These are phyloP conservation scores for Trachops cirrhosus DNA, from an alignment of 2,797 vertebrate genomes.

Conservation along the genomic window DNA sequence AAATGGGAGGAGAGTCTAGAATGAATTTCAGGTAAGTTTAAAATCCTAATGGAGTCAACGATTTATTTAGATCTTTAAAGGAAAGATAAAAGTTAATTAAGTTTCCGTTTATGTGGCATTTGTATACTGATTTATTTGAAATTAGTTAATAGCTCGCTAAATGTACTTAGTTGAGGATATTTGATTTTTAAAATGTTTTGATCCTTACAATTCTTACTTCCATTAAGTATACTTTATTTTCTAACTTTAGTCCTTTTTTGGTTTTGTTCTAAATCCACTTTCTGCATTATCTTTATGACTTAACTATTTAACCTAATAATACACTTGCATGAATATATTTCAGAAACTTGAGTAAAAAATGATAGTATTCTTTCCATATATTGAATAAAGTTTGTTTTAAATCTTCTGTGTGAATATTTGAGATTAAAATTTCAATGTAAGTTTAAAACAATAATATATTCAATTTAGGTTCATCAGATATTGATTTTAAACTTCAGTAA, in stretches of 20 bases:
- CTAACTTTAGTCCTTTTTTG: slow-evolving; percentile 41
- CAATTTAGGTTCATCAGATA: slow-evolving; percentile 13
- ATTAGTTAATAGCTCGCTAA: slow-evolving; percentile 36
- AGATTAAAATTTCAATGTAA: slow-evolving; percentile 37
- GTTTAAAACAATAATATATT: slow-evolving; percentile 31
- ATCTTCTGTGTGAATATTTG: slow-evolving; percentile 36
- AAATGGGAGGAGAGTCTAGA: not conserved
- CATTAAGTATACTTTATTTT: slow-evolving; percentile 43
- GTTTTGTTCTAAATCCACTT: slow-evolving; percentile 47
- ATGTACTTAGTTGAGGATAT: slow-evolving; percentile 18
- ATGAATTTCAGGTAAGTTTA: slow-evolving; percentile 30
- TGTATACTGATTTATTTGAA: slow-evolving; percentile 32
- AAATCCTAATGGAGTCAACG: not conserved
- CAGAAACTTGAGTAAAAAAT: slow-evolving; percentile 52
- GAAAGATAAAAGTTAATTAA: not conserved
- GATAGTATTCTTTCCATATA: not conserved
- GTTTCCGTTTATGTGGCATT: slow-evolving; percentile 21
- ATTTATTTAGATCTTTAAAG: slow-evolving; percentile 20
- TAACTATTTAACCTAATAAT: slow-evolving; percentile 61
- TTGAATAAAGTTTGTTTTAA: slow-evolving; percentile 46
- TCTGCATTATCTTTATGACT: slow-evolving; percentile 52
- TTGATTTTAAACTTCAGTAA: slow-evolving; percentile 40
- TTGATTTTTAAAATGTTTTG: slow-evolving; percentile 49
- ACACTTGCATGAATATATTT: slow-evolving; percentile 52
- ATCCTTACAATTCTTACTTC: slow-evolving; percentile 43